Evolutionary conservation across 23 tunicate species (phyloP).

Genomic region (Halocynthia aurantium): DNA sequence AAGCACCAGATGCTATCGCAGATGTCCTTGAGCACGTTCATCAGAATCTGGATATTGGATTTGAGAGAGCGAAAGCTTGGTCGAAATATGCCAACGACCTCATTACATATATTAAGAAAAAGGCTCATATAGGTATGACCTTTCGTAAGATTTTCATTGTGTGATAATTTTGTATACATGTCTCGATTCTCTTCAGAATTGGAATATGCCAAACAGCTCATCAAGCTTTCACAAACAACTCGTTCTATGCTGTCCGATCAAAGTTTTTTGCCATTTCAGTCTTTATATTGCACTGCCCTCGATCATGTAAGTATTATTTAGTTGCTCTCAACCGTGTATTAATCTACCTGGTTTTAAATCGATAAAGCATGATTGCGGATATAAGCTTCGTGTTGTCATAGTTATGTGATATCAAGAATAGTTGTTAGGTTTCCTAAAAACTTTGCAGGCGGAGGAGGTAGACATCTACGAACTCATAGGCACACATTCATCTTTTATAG

Average conservation of each 20-base stretch:
- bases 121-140: constrained; percentile 55
- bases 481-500: too few relatives aligned
- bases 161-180: neutral
- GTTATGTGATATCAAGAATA: too few relatives aligned
- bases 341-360: too few relatives aligned
- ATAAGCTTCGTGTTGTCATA: too few relatives aligned
- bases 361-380: too few relatives aligned
- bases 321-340: too few relatives aligned
- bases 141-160: neutral
- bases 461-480: too few relatives aligned
- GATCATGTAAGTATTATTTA: constrained; percentile 47
- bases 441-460: too few relatives aligned
- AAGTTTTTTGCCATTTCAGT: constrained; percentile 91
- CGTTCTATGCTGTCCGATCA: constrained; percentile 63
- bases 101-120: constrained; percentile 65
- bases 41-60: constrained; percentile 54
- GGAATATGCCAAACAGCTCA: constrained; percentile 60
- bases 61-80: constrained; percentile 77
- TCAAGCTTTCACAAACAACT: constrained; percentile 45
- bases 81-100: constrained; percentile 74
- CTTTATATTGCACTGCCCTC: constrained; percentile 77
- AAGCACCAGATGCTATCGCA: constrained; percentile 3
- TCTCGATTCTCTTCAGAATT: constrained; percentile 29
- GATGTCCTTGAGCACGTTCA: constrained; percentile 41
- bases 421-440: too few relatives aligned